Evolutionary conservation across 1,140 invertebrate genomes (phyloP).

Genomic region (Drosophila saltans): DNA sequence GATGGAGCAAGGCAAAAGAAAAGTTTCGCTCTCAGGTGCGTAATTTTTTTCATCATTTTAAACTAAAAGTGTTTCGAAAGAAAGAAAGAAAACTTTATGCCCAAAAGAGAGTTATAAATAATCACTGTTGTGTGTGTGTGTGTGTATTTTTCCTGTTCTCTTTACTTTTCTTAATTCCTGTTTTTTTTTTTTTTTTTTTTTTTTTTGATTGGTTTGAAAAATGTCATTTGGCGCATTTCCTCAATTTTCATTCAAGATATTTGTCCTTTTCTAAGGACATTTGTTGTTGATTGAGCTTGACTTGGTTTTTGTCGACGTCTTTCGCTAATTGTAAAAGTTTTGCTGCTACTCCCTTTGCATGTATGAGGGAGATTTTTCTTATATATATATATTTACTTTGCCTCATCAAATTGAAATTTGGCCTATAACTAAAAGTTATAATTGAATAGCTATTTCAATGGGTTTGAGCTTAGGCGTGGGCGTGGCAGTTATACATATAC

Average conservation of each 20-base stretch:
- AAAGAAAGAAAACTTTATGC: conserved; percentile 13
- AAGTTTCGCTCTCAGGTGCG: conserved; percentile 59
- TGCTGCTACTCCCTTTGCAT: neutral
- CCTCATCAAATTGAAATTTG: conserved; percentile 47
- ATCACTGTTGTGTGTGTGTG: neutral
- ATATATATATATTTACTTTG: conserved; percentile 53
- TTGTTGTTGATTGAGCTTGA: conserved; percentile 5
- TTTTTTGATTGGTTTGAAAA: neutral
- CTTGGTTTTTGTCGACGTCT: conserved; percentile 7
- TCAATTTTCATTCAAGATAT: neutral
- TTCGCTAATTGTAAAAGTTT: conserved; percentile 69
- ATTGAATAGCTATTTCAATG: conserved; percentile 63
- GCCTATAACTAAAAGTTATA: conserved; percentile 60
- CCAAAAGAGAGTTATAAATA: conserved; percentile 10
- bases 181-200: neutral
- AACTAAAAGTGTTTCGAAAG: conserved; percentile 21
- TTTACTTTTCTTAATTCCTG: no score
- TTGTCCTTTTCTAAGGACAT: neutral
- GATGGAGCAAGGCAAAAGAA: neutral
- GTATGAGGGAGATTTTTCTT: conserved; percentile 41
- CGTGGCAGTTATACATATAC: conserved; percentile 22
- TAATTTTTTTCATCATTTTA: conserved; percentile 38
- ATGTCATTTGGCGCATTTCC: neutral
- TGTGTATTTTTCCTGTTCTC: no score
- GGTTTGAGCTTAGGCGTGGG: conserved; percentile 15